These are phyloP conservation scores for Ochotona princeps DNA, from an alignment of 2,113 vertebrate species.

Conservation along the genomic window DNA sequence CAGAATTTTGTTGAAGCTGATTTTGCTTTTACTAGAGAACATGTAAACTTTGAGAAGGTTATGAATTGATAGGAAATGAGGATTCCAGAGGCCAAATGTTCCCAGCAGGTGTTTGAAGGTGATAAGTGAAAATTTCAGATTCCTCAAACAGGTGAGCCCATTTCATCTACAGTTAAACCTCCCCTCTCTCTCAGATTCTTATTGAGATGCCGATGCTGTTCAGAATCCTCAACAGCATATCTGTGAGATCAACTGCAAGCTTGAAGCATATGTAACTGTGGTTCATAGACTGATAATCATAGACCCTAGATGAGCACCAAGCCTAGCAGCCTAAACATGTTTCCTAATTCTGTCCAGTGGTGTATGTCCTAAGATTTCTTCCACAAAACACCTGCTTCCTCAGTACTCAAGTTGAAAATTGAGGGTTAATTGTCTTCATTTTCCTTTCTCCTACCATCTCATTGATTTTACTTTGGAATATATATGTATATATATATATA, in stretches of 20 bases:
- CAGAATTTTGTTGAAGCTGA: not conserved
- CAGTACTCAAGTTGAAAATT: not conserved
- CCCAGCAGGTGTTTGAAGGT: not conserved
- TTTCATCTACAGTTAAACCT: slow-evolving; percentile 33
- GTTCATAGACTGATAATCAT: not conserved
- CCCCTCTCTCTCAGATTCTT: not conserved
- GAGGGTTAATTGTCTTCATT: not conserved
- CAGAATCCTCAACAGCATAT: not conserved
- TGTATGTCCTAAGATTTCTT: not conserved
- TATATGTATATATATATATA: not conserved
- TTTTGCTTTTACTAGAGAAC: not conserved
- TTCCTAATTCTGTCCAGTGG: not conserved
- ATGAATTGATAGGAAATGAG: slow-evolving; percentile 7
- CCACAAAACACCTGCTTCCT: not conserved
- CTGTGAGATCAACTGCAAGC: not conserved
- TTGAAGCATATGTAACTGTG: not conserved
- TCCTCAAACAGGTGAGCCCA: not conserved
- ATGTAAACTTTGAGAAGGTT: not conserved
- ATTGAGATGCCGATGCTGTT: not conserved
- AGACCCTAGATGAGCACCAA: not conserved
- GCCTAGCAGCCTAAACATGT: not conserved
- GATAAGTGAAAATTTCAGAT: not conserved
- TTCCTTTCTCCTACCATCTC: not conserved
- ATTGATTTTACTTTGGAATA: not conserved
- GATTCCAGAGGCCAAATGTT: not conserved